Base-by-base conservation (phyloP, 2,888 invertebrate species). In the Diadromus collaris region DNA sequence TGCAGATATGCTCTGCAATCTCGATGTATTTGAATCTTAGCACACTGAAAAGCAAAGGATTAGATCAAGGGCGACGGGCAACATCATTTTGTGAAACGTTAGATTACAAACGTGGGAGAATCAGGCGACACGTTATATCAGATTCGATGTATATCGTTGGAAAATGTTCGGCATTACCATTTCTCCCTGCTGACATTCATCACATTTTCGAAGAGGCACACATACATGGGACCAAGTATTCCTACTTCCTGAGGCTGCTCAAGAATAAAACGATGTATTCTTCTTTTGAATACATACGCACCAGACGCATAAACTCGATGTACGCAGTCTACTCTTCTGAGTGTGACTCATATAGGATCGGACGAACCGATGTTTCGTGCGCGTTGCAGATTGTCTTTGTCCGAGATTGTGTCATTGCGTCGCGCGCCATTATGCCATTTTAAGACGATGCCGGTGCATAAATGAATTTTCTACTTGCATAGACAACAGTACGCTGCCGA, bases 1-100 rank as follows among this genome's bases (percentile, higher is more conserved):
- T 48, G 1, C 48, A 48, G n/a, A 48, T 48, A 48, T 48, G 48
- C 19, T 48, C 48, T 6, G 21, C 19, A 19, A 19, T 48, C 19
- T 48, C 48, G 48, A 48, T 48, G 48, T 70, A 51, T n/a, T 16
- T 76, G 1, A 58, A 76, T 69, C 21, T 76, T 3, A 51, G 38
- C 16, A 44, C 38, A 13, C 38, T 74, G 21, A 74, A 74, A 41
- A 38, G 38, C 34, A 48, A 67, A 48, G 7, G 32, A 7, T 13
- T 60, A 6, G 13, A 19, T 48, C 13, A 44, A 41, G 70, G 32
- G 21, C 10, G 46, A 19, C 32, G 46, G 3, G 48, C 44, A 2
- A 32, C n/a, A 21, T 29, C n/a, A n/a, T 61, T 56, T 60, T 60
- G 60, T 21, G 46, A 70, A 70, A 19, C 13, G 10, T 24, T 70